These are phyloP conservation scores for Stenurella melanura DNA, from an alignment of 2,888 invertebrate genomes.

Conservation along the genomic window DNA sequence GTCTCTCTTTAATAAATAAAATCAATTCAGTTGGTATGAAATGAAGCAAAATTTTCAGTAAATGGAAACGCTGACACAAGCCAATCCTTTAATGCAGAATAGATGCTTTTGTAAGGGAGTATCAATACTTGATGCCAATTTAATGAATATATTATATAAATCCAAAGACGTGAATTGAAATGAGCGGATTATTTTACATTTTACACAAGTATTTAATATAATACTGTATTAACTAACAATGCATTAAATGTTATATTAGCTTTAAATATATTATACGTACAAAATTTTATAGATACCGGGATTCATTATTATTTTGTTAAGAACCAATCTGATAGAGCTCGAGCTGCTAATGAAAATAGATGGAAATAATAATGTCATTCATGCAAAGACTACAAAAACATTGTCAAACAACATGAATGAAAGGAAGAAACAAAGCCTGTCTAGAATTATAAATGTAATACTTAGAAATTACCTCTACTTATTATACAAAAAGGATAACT, in stretches of 20 bases:
- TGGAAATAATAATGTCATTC: constrained; percentile 65
- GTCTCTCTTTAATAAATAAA: too few relatives aligned
- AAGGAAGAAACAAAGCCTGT: constrained; percentile 70
- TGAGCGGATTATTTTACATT: constrained; percentile 20
- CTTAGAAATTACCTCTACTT: constrained; percentile 64
- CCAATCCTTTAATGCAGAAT: neutral
- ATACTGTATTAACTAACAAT: constrained; percentile 9
- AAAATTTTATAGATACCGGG: constrained; percentile 35
- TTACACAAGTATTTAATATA: constrained; percentile 20
- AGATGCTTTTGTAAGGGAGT: constrained; percentile 8
- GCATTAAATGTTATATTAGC: constrained; percentile 19
- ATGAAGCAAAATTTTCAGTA: constrained; percentile 13
- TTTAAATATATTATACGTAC: constrained; percentile 30
- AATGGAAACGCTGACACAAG: neutral
- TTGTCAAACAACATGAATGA: constrained; percentile 69
- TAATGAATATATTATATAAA: neutral
- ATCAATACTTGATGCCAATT: constrained; percentile 37
- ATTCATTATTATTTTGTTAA: constrained; percentile 40
- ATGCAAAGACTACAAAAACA: constrained; percentile 64
- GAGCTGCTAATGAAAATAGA: constrained; percentile 37
- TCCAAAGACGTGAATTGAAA: constrained; percentile 14
- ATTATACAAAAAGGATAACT: constrained; percentile 62
- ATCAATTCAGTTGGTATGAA: neutral
- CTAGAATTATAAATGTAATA: constrained; percentile 69
- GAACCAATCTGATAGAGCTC: constrained; percentile 28